Base-by-base conservation (phyloP, 2,888 invertebrate species). In the Trissonchulus latispiculum region DNA sequence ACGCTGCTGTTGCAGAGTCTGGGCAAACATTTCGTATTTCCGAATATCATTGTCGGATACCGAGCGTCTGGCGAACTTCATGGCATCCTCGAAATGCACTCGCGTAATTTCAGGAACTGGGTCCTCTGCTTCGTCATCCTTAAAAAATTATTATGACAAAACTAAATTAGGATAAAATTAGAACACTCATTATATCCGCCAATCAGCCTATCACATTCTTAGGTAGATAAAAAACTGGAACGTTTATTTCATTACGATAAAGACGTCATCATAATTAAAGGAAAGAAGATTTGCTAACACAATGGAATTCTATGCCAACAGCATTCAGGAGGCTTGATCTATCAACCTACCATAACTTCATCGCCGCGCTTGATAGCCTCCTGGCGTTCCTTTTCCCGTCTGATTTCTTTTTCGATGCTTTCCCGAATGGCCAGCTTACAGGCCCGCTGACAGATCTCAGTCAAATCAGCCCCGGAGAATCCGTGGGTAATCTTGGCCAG, bases 1-100 rank as follows among this genome's bases (percentile, higher is more conserved):
- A 84, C 99, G 90, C 80, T 95, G 95, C 87, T 99, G 99, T 85
- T 99, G 99, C 83, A 99, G 88, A 78, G 99, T 99, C 87, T 99
- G 97, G 81, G 99, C 94, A 87, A 99, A 99, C 97, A 99, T 99
- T 88, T 99, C 99, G 86, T 99, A 99, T 87, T 99, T 99, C 84
- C 97, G 90, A 84, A 99, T 97, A 86, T 99, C 99, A 85, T 96
- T 96, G 86, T 99, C 99, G 71, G 95, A 95, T 70, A 99, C 99
- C 36, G 97, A 99, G 67, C 97, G 90, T 59, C 82, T 79, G 2
- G 82, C 82, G 62, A 79, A 81, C 76, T 81, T 82, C 82, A 82
- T 82, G 3, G 82, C 80, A 74, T 99, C 99, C 85, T 99, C 99
- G 85, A 99, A 99, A 85, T 99, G 99, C 74, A 91, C 92, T 80